Base-by-base conservation (phyloP, 2,113 vertebrate genomes). In the Pardalotus punctatus region DNA sequence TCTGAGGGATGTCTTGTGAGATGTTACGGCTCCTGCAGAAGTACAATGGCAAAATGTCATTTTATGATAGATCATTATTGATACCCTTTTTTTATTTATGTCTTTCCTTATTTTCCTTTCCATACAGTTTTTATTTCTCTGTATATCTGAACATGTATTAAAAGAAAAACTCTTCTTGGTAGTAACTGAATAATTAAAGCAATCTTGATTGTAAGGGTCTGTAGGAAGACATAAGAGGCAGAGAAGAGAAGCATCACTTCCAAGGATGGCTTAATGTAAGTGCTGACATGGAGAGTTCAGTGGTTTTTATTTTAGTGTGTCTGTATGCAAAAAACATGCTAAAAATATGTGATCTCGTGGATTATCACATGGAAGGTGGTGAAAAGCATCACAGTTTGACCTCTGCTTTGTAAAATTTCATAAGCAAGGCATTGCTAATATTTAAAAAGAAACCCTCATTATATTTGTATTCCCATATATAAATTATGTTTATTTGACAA, bases 381-480 rank as follows among this genome's bases (percentile, higher is more conserved):
- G 96, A 97, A 97, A 97, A 96, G 80, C 70, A 85, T 88, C 65
- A 94, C 81, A 86, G 8, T 96, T 94, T 89, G 58, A 91, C 95
- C 47, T 95, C 92, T 96, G 2, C 20, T 73, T 72, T 86, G 25
- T 86, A 62, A 70, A 76, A 20, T 93, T 86, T 81, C 42, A 92
- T 79, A 85, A 92, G 18, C 38, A 74, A 95, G 60, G 48, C 62
- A 66, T 92, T 89, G 9, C 20, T 91, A 80, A 50, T 67, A 84
- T 91, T 90, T 90, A 14, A 58, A 81, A 90, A 57, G 23, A 23
- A 85, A 13, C 6, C 23, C 48, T 76, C n/a, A 31, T 42, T 86
- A 14, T 94, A 76, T 51, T 67, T 97, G 47, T 69, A 83, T 73
- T 95, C 51, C 16, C 25, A 1, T 79, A 51, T 60, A 35, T 77